Evolutionary conservation across 1,140 invertebrate species (phyloP), one percentile per base, ranked within the genome.

Genomic region (Phortica variegata): DNA sequence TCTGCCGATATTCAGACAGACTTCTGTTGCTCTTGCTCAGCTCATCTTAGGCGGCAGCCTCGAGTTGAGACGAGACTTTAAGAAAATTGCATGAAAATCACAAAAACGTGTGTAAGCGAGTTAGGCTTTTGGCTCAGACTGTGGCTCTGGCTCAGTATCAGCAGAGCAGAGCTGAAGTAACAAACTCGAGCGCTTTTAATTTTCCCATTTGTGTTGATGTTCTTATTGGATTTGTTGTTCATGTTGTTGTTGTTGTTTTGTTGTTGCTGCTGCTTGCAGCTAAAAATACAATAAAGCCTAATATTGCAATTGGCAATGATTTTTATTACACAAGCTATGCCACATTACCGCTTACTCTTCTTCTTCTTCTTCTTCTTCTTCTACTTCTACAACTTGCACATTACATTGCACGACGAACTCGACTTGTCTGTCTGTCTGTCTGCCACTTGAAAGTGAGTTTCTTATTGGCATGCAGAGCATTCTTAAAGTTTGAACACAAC

Each of bases 61-160:
- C n/a, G n/a, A n/a, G n/a, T n/a, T n/a, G n/a, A 51, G 39, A 46
- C 38, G 43, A 47, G 51, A 34, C 47, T 13, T 15, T 36, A 43
- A 60, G 65, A 68, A 69, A 72, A 72, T 72, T 72, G 63, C 63
- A 68, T 58, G 63, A 72, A 72, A 72, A 72, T 72, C 63, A 62
- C 68, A 57, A 65, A 72, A 72, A 72, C 68, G 68, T 72, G 68
- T 69, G n/a, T n/a, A n/a, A n/a, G n/a, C 20, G 32, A 33, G 15
- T 19, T 19, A 3, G 9, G 3, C 15, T 37, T 37, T 42, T 10
- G 17, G 4, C 7, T 65, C 56, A 54, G 37, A 36, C 29, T 7
- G 18, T 12, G 9, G 40, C 21, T 16, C 10, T n/a, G n/a, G n/a
- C n/a, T n/a, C n/a, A 20, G 9, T 29, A n/a, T n/a, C n/a, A n/a